Evolutionary conservation across 1,140 invertebrate genomes (phyloP), one percentile per base, ranked within the genome.

Genomic region (Drosophila bifasciata): DNA sequence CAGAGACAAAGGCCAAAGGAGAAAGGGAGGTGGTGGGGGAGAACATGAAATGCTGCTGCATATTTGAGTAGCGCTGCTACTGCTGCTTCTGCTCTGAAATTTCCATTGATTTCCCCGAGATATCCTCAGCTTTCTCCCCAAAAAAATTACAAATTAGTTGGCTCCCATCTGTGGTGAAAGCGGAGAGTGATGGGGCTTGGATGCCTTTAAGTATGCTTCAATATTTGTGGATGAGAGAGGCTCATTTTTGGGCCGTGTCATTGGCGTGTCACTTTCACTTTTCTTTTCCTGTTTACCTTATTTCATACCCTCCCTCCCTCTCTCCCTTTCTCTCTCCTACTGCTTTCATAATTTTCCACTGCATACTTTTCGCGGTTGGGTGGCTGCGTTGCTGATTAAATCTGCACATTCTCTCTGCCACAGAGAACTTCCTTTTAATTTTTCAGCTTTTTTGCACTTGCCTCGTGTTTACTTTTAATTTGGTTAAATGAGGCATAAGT

Each of bases 401-500:
- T 86, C 77, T 74, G 57, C 43, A 73, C 46, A 66, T 57, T 50
- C 57, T n/a, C 28, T 28, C 44, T 49, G 64, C 25, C 25, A 8
- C 8, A 4, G 40, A 50, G 45, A 64, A 59, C 61, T 80, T 76
- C 67, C 79, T 80, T 80, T 75, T 75, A 66, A 74, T 75, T 74
- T 76, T 69, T 36, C 60, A 63, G 55, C 57, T 56, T 40, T 68
- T 45, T 60, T 41, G 46, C 58, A 62, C 60, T 79, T 36, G 48
- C 32, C 51, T 79, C 69, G 67, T 88, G 83, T 88, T 88, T 88
- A 88, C 84, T 88, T 88, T 88, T 88, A 88, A 88, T 88, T 88
- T 88, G 75, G 75, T 88, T 88, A 83, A 88, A 88, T 86, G 83
- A 88, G 83, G 83, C 83, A 81, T 88, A 80, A 85, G 80, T 85